Evolutionary conservation across 1,140 invertebrate species (phyloP), one percentile per base, ranked within the genome.

Genomic region (Neodiprion virginianus): DNA sequence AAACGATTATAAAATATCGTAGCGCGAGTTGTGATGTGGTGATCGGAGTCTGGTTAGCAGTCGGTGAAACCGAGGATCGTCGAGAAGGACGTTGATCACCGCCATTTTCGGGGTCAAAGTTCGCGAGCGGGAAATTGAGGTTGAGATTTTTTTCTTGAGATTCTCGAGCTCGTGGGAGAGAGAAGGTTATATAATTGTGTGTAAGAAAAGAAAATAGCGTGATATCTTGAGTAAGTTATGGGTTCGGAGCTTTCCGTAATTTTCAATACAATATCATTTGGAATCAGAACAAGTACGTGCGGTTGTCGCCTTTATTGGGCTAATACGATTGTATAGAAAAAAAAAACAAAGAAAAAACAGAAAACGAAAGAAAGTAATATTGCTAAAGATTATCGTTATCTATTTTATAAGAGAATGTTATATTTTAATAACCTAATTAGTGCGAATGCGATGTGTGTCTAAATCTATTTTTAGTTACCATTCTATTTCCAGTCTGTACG

Each of bases 361-460:
- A 40, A 40, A 40, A 61, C 11, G 53, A 14, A 61, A 61, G 53
- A 61, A 61, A 61, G 11, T 61, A 61, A 61, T 61, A 61, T 61
- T 61, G 53, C 53, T 77, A 68, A 61, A 74, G 71, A 78, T 79
- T 79, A 81, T 86, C 83, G 85, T 87, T 87, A 86, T 81, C 81
- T 87, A 87, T 80, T 87, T 85, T 87, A 72, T 87, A 87, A 87
- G 85, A 84, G 74, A 85, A 79, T 83, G 80, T 78, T 85, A 76
- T 79, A 77, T 72, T 28, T 65, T 75, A 71, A 49, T n/a, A 71
- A 70, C 49, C 9, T 53, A 47, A 49, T 48, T 47, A 50, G n/a
- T 21, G 48, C n/a, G 49, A 74, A 48, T 48, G 69, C 65, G 23
- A 71, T 71, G 14, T 74, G 17, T 67, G 47, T 47, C 9, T 47